A percentile compares a stretch with the other conserved stretches of the same genome.
Conservation (phyloP, 1,140 invertebrate genomes). For the Aradophagus sp. region DNA sequence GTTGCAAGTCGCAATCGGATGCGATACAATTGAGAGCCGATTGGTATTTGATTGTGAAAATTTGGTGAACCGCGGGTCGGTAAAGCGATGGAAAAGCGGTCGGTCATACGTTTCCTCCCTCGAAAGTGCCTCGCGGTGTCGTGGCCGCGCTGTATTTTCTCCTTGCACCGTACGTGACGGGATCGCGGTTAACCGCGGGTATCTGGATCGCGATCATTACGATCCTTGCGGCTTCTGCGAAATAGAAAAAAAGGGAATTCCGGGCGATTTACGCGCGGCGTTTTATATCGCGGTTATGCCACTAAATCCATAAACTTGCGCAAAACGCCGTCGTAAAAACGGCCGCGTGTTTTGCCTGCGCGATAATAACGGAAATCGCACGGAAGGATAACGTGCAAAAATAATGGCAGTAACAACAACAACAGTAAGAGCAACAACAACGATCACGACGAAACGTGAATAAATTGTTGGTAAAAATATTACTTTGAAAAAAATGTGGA, state of each 20-base stretch:
- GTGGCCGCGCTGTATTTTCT: constrained; percentile 39
- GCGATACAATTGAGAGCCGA: no score
- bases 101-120: constrained; percentile 49
- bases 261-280: constrained; percentile 35
- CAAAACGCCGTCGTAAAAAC: constrained; percentile 45
- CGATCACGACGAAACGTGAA: no score
- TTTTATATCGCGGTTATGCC: constrained; percentile 55
- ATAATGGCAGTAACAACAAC: no score
- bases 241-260: constrained; percentile 58
- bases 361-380: constrained; percentile 30
- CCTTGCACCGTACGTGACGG: constrained; percentile 55
- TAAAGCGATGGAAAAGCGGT: no score
- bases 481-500: no score
- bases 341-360: constrained; percentile 20
- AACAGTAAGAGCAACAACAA: no score
- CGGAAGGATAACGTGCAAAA: constrained; percentile 21
- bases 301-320: constrained; percentile 55
- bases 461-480: no score
- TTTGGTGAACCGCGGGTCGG: no score
- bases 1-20: no score
- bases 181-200: constrained; percentile 61
- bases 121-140: constrained; percentile 36
- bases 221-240: constrained; percentile 58
- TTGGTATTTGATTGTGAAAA: no score
- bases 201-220: constrained; percentile 61